Evolutionary conservation across 2,888 invertebrate genomes (phyloP), one percentile per base, ranked within the genome.

Genomic region (Dilophus febrilis): DNA sequence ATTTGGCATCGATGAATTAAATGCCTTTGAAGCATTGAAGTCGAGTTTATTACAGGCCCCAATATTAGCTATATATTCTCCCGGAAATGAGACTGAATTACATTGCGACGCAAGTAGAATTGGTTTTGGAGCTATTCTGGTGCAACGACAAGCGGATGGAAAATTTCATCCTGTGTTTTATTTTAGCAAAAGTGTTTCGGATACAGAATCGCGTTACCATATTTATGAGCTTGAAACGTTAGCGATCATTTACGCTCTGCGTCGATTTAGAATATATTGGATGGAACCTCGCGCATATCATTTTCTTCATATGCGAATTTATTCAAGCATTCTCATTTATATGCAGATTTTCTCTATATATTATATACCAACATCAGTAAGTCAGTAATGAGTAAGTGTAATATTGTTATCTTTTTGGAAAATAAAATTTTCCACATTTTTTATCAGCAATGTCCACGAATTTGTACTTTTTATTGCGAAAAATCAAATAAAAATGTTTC

Each of bases 151-250:
- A 28, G 13, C 18, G 4, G 47, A 50, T 37, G 42, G 38, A 11
- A 46, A 47, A 38, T 48, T 52, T 18, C 49, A 51, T 36, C 51
- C 51, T 2, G 42, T 55, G n/a, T 49, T 48, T 37, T 55, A 49
- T 43, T 53, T 49, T 41, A 54, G 51, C 5, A 49, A 49, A 35
- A 40, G 51, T 29, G 51, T 50, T 3, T 48, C 50, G 6, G 43
- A 40, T 1, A 27, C 39, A 1, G 53, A 53, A 31, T 31, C 48
- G 7, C 46, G 47, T 36, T 52, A 48, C 40, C 50, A 52, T 17
- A 51, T 52, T 39, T 53, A 47, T 44, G 53, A 55, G 32, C n/a
- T n/a, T n/a, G n/a, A n/a, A n/a, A n/a, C n/a, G n/a, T n/a, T n/a
- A n/a, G n/a, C n/a, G n/a, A n/a, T 53, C 6, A 42, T 53, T 17